phyloP scores from a whole-genome alignment of 1,140 invertebrate genomes.

The Hyles euphorbiae region DNA sequence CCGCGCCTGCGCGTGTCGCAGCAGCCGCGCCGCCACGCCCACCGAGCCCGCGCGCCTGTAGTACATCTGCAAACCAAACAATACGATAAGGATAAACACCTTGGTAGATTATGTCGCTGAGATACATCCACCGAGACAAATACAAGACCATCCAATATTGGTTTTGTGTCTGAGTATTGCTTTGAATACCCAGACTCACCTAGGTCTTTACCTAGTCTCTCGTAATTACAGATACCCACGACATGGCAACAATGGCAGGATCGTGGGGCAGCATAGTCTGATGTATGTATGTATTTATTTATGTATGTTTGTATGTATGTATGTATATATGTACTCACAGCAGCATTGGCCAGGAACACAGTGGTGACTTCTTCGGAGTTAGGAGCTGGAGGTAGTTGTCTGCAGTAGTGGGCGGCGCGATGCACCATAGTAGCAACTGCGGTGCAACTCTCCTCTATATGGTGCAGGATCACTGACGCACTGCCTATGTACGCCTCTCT shows the following conservation, averaged over 20 bases:
- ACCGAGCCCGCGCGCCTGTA: slow-evolving; percentile 15
- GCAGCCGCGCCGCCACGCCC: slow-evolving; percentile 14
- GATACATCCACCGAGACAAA: not conserved
- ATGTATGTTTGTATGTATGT: not conserved
- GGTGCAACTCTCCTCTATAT: slow-evolving; percentile 9
- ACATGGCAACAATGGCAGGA: not conserved
- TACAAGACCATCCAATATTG: not conserved
- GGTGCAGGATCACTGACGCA: slow-evolving; percentile 23
- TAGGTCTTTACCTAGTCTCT: no score
- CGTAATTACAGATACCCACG: no score
- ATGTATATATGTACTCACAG: slow-evolving; percentile 32
- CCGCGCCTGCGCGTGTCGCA: slow-evolving; percentile 23
- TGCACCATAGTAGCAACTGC: slow-evolving; percentile 10
- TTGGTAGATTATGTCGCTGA: not conserved
- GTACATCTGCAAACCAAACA: slow-evolving; percentile 35
- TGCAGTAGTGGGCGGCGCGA: slow-evolving; percentile 11
- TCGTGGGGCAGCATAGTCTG: not conserved
- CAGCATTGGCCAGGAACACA: slow-evolving; percentile 35
- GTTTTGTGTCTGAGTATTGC: no score
- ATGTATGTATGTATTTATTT: not conserved
- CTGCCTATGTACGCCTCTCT: slow-evolving; percentile 34
- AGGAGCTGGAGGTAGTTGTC: slow-evolving; percentile 7
- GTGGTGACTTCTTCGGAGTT: slow-evolving; percentile 21
- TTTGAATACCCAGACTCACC: no score
- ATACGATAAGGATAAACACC: no score